These are phyloP conservation scores for Gobionotothen gibberifrons DNA, from an alignment of 2,797 vertebrate species.

Conservation along the genomic window DNA sequence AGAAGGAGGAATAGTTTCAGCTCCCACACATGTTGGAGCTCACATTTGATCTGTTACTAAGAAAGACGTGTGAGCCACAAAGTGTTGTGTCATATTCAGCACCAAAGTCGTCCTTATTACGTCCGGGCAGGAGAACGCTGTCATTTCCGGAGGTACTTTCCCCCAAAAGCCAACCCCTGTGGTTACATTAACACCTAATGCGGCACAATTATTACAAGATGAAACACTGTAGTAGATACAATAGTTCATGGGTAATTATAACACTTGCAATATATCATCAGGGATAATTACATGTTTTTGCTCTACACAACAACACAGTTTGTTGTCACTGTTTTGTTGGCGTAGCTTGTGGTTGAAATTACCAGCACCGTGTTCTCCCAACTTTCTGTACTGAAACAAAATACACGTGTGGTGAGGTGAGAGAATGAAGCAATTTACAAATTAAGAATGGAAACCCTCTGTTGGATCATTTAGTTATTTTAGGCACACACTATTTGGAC, in stretches of 20 bases:
- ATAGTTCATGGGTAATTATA: background rate
- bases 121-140: background rate
- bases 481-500: conserved; percentile 32
- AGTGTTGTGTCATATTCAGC: conserved; percentile 7
- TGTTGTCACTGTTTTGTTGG: conserved; percentile 10
- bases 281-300: conserved; percentile 8
- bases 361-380: conserved; percentile 20
- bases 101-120: background rate
- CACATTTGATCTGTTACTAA: conserved; percentile 41
- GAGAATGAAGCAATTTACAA: background rate
- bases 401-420: background rate
- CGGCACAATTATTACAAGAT: conserved; percentile 10
- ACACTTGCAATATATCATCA: background rate
- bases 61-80: conserved; percentile 17
- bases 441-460: conserved; percentile 17
- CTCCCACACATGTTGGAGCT: conserved; percentile 33
- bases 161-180: background rate
- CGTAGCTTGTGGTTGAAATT: conserved; percentile 11
- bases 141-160: background rate
- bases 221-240: background rate
- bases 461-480: conserved; percentile 42
- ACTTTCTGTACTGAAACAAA: background rate
- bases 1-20: conserved; percentile 29
- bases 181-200: background rate
- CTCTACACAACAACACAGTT: conserved; percentile 10